Conservation (phyloP, 64 coral and sea anemone species). For the Montipora capricornis region DNA sequence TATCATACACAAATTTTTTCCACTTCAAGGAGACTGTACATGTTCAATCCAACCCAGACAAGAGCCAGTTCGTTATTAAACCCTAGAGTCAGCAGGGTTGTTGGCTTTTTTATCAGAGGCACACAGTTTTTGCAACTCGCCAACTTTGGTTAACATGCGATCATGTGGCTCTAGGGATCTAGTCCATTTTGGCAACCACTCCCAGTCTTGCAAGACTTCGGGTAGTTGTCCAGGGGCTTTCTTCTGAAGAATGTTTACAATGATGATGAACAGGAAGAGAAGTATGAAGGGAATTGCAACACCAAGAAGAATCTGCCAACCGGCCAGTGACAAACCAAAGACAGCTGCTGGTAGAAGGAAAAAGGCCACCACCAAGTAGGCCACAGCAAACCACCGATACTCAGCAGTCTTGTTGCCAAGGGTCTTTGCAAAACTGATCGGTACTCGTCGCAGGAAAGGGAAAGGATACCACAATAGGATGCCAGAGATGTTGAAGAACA, state of each 20-base stretch:
- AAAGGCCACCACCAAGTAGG: constrained; percentile 87
- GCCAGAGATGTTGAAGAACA: constrained; percentile 98
- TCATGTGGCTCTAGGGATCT: constrained; percentile 94
- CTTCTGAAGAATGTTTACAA: constrained; percentile 81
- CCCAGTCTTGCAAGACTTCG: constrained; percentile 79
- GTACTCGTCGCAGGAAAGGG: constrained; percentile 86
- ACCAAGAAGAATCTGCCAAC: constrained; percentile 95
- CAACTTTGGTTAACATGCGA: background rate
- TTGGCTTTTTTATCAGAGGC: background rate
- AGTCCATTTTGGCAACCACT: constrained; percentile 98
- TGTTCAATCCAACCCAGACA: too few species aligned
- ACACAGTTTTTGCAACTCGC: background rate
- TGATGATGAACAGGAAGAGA: constrained; percentile 79
- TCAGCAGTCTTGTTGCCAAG: constrained; percentile 93
- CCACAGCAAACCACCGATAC: constrained; percentile 96
- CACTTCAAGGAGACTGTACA: too few species aligned
- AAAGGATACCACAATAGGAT: constrained; percentile 92
- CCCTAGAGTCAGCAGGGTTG: too few species aligned
- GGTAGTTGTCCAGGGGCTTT: constrained; percentile 84
- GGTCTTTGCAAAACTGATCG: constrained; percentile 87
- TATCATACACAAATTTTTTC: too few species aligned
- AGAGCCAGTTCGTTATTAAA: too few species aligned
- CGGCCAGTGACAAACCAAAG: constrained; percentile 94
- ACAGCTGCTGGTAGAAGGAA: constrained; percentile 89
- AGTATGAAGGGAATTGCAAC: constrained; percentile 82